Conservation (phyloP, 2,113 vertebrate species). For the Centropristis striata region DNA sequence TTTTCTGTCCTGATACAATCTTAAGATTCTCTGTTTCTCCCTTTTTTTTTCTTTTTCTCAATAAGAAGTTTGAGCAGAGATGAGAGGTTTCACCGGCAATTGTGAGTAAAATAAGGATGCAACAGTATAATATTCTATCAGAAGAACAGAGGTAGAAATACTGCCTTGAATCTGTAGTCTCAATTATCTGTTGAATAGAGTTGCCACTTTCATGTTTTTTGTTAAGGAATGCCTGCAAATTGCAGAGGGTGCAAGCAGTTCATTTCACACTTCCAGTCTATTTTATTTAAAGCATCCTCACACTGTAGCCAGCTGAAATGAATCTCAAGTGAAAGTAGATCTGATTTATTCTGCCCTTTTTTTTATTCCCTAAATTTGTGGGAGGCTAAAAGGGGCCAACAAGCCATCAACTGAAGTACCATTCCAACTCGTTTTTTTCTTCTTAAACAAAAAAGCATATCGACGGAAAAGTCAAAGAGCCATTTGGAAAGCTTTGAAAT, state of each 20-base stretch:
- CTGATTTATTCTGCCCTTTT: not conserved
- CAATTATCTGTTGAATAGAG: conserved; percentile 61
- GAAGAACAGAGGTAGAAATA: conserved; percentile 33
- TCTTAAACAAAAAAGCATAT: not conserved
- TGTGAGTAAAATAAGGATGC: conserved; percentile 45
- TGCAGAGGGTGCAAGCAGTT: not conserved
- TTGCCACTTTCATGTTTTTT: conserved; percentile 29
- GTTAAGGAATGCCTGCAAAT: conserved; percentile 30
- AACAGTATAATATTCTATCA: conserved; percentile 22
- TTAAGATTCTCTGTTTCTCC: conserved; percentile 24
- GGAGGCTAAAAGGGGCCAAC: conserved; percentile 1
- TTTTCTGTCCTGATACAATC: conserved; percentile 36
- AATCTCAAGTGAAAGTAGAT: conserved; percentile 2
- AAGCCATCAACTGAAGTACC: not conserved
- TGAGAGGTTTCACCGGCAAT: conserved; percentile 35
- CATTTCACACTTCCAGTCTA: not conserved
- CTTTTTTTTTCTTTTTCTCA: conserved; percentile 6
- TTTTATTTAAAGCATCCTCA: not conserved
- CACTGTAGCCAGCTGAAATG: not conserved
- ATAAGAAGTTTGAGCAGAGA: conserved; percentile 26
- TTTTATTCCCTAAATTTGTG: not conserved
- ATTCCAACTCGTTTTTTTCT: not conserved
- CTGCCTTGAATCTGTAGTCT: conserved; percentile 58
- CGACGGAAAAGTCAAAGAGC: not conserved
- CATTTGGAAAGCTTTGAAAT: not conserved